Evolutionary conservation across 2,797 vertebrate species (phyloP).

Genomic region (Notolabrus celidotus): DNA sequence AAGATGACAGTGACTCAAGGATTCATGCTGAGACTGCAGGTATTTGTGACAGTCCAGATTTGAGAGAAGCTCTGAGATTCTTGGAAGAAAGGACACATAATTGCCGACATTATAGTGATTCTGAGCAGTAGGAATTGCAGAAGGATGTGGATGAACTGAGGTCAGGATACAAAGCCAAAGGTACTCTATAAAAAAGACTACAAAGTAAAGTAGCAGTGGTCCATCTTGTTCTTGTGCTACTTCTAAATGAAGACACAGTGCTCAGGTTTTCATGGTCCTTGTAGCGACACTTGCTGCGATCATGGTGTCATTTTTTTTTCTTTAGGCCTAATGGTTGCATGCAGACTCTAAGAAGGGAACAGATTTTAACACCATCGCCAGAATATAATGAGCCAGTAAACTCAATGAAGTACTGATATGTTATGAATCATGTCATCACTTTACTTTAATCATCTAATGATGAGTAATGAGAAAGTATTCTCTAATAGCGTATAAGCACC

Average conservation of each 20-base stretch:
- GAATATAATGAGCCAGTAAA: constrained; percentile 44
- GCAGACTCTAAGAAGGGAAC: background rate
- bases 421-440: constrained; percentile 41
- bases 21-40: constrained; percentile 52
- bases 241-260: constrained; percentile 42
- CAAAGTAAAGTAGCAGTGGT: background rate
- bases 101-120: constrained; percentile 56
- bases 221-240: constrained; percentile 4
- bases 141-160: constrained; percentile 5
- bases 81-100: constrained; percentile 48
- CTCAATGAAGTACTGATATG: constrained; percentile 12
- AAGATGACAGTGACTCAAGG: constrained; percentile 43
- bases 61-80: constrained; percentile 17
- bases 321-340: constrained; percentile 16
- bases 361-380: constrained; percentile 1
- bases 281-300: constrained; percentile 22
- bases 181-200: background rate
- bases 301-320: constrained; percentile 38
- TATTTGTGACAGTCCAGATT: constrained; percentile 34
- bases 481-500: constrained; percentile 29
- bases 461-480: constrained; percentile 39
- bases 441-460: constrained; percentile 27
- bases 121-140: background rate
- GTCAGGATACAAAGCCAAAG: background rate
- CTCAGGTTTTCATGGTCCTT: constrained; percentile 14